phyloP scores from a whole-genome alignment of 2,113 vertebrate genomes.

The Salminus brasiliensis region DNA sequence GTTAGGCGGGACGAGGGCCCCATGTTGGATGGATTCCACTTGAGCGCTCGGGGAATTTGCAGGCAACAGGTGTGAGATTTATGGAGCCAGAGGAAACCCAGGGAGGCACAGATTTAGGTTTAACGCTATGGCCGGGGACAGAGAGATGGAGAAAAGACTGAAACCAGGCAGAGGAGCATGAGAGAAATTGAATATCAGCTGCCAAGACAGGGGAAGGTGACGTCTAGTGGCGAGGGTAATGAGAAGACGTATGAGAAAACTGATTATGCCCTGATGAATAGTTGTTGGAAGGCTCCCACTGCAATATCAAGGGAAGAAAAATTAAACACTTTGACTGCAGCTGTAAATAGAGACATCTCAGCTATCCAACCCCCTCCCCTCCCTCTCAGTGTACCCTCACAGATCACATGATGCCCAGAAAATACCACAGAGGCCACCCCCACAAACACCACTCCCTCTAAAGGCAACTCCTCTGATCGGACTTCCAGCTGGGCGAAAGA shows the following conservation, averaged over 20 bases:
- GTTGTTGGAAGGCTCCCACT: constrained; percentile 22
- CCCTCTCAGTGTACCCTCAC: constrained; percentile 41
- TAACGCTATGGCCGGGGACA: constrained; percentile 49
- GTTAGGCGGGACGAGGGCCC: constrained; percentile 49
- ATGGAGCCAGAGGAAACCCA: constrained; percentile 39
- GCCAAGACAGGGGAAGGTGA: constrained; percentile 11
- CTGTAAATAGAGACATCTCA: constrained; percentile 69
- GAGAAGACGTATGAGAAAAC: constrained; percentile 23
- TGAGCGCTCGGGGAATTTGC: constrained; percentile 61
- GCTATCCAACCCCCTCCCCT: constrained; percentile 43
- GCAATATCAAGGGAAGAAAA: constrained; percentile 21
- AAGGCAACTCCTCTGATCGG: constrained; percentile 14
- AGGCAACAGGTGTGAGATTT: constrained; percentile 68
- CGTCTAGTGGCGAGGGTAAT: not conserved
- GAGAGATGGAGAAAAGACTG: not conserved
- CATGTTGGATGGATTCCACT: constrained; percentile 66
- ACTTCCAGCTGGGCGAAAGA: constrained; percentile 36
- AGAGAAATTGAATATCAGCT: constrained; percentile 38
- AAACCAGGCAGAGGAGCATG: constrained; percentile 14
- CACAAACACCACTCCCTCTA: not conserved
- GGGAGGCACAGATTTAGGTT: constrained; percentile 28
- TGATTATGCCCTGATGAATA: not conserved
- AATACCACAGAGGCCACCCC: constrained; percentile 36
- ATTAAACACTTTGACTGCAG: constrained; percentile 48
- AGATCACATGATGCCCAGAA: constrained; percentile 43